Evolutionary conservation across 2,888 invertebrate genomes (phyloP).

Genomic region (Macaria notata): DNA sequence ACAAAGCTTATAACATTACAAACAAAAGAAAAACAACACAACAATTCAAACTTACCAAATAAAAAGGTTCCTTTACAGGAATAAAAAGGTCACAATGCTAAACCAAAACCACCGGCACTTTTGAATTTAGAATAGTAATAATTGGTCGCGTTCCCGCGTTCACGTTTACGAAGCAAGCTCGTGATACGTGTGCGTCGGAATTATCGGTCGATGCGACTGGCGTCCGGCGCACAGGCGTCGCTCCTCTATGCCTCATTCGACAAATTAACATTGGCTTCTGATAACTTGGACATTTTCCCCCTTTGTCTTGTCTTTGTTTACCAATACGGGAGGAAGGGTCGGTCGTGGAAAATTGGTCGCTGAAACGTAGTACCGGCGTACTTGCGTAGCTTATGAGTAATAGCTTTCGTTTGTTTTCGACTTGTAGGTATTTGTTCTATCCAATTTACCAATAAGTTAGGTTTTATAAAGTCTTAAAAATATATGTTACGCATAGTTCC

Average conservation of each 20-base stretch:
- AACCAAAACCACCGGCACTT: constrained; percentile 38
- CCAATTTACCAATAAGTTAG: too few relatives aligned
- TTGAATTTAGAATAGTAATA: constrained; percentile 21
- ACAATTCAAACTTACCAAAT: constrained; percentile 25
- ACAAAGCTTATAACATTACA: background rate
- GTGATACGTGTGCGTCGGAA: constrained; percentile 57
- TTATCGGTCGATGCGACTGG: constrained; percentile 64
- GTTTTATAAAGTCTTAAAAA: too few relatives aligned
- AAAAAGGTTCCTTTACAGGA: constrained; percentile 24
- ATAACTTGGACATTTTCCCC: constrained; percentile 40
- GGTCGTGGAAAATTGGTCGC: constrained; percentile 47
- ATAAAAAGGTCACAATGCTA: constrained; percentile 34
- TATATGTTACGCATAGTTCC: too few relatives aligned
- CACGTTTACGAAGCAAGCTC: constrained; percentile 43
- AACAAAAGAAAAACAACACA: constrained; percentile 26
- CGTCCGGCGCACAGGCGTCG: constrained; percentile 44
- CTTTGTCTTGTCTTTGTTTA: constrained; percentile 36
- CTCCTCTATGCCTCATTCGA: constrained; percentile 67
- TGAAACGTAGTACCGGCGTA: constrained; percentile 42
- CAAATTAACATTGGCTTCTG: constrained; percentile 47
- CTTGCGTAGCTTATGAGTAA: constrained; percentile 51
- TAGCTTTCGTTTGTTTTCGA: constrained; percentile 54
- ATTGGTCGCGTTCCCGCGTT: constrained; percentile 32
- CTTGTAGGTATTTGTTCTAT: constrained; percentile 21
- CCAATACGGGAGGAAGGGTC: constrained; percentile 35